Evolutionary conservation across 2,113 vertebrate genomes (phyloP).

Genomic region (Enhydra lutris): DNA sequence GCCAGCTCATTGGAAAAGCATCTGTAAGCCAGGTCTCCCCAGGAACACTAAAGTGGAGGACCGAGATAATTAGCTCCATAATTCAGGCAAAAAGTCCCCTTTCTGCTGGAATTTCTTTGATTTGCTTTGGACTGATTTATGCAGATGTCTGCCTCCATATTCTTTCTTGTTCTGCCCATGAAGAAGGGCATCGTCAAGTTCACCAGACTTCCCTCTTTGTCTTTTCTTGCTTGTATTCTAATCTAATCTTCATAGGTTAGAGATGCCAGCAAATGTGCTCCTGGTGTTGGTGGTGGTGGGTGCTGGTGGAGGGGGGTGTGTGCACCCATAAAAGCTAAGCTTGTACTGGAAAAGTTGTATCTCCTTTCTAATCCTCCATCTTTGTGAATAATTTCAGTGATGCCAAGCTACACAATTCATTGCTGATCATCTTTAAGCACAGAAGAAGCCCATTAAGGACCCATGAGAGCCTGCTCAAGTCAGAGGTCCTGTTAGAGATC

Average conservation of each 20-base stretch:
- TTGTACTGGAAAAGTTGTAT: not conserved
- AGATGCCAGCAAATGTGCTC: not conserved
- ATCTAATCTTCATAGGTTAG: not conserved
- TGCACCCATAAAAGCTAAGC: not conserved
- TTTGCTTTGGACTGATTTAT: not conserved
- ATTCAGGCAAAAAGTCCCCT: not conserved
- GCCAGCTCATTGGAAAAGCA: not conserved
- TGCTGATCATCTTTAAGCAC: not conserved
- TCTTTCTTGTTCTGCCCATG: not conserved
- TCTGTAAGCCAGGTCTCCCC: slow-evolving; percentile 19
- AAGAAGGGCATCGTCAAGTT: not conserved
- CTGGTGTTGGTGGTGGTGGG: not conserved
- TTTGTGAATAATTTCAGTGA: not conserved
- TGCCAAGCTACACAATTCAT: not conserved
- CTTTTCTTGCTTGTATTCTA: not conserved
- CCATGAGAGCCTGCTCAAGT: not conserved
- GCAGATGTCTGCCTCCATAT: not conserved
- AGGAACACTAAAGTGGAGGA: not conserved
- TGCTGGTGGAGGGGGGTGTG: not conserved
- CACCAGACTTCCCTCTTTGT: not conserved
- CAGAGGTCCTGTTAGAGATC: not conserved
- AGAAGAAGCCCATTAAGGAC: not conserved
- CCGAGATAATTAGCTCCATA: not conserved
- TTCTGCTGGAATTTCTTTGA: slow-evolving; percentile 32
- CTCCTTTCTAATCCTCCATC: not conserved